Conservation (phyloP, 2,113 vertebrate genomes). For the Oncorhynchus kisutch region DNA sequence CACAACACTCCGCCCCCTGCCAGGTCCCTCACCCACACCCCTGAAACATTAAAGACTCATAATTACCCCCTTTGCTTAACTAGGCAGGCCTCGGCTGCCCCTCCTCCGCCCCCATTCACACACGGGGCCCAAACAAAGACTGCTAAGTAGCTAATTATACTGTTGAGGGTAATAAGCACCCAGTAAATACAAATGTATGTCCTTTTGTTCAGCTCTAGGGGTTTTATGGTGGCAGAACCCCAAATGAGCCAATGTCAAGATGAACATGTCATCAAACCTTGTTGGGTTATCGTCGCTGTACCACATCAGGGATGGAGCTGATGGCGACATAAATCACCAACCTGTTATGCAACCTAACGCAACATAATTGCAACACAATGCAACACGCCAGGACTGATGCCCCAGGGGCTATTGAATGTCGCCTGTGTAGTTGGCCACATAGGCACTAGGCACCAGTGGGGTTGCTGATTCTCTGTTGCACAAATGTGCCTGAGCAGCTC, state of each 20-base stretch:
- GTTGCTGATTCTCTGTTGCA: neutral
- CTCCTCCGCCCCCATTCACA: neutral
- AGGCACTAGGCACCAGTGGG: neutral
- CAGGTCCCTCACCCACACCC: neutral
- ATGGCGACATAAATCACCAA: neutral
- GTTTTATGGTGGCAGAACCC: neutral
- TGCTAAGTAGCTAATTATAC: conserved; percentile 42
- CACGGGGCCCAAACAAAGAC: conserved; percentile 29
- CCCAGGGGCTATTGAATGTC: conserved; percentile 24
- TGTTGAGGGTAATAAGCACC: conserved; percentile 35
- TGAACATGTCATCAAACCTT: neutral
- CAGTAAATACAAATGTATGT: neutral
- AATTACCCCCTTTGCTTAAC: conserved; percentile 23
- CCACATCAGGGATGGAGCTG: neutral
- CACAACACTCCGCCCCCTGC: neutral
- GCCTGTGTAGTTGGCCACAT: conserved; percentile 36
- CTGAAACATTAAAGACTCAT: conserved; percentile 2
- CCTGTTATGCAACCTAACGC: conserved; percentile 36
- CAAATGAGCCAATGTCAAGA: neutral
- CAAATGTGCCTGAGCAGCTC: too few relatives aligned
- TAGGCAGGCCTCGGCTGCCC: neutral
- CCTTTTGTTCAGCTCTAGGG: neutral
- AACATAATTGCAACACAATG: conserved; percentile 31
- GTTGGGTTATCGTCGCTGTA: neutral
- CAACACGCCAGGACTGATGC: neutral